Conservation (phyloP, 2,797 vertebrate species). For the Poeciliopsis gracilis region DNA sequence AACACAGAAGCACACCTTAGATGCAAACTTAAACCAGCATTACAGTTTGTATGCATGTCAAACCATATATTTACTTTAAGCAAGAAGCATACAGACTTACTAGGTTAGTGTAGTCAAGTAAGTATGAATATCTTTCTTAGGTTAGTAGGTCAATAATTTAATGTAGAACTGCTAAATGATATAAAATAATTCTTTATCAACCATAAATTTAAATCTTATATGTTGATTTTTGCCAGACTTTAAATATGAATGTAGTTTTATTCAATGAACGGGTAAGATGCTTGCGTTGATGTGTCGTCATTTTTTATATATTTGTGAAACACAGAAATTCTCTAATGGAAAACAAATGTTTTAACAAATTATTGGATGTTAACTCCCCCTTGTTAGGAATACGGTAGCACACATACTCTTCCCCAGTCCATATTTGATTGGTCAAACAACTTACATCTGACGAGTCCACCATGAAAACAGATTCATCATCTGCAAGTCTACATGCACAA, state of each 20-base stretch:
- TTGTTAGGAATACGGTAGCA: neutral
- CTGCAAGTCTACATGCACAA: too few species aligned
- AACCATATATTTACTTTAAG: neutral
- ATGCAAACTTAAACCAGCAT: neutral
- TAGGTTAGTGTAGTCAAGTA: neutral
- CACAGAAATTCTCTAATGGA: neutral
- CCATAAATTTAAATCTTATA: neutral
- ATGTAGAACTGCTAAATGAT: neutral
- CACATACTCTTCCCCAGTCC: neutral
- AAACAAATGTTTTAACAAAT: neutral
- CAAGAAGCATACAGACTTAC: neutral
- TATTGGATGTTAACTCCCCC: neutral
- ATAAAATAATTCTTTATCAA: neutral
- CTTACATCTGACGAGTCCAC: neutral
- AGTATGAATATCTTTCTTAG: neutral
- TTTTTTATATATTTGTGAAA: neutral
- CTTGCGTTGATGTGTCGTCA: neutral
- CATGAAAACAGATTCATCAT: neutral
- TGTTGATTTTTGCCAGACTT: neutral
- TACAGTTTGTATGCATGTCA: neutral
- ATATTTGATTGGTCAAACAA: neutral
- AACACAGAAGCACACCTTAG: neutral
- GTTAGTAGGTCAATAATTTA: neutral
- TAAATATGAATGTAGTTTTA: neutral
- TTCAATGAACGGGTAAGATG: neutral